phyloP scores from a whole-genome alignment of 2,113 vertebrate genomes.

The Phrynosoma platyrhinos region DNA sequence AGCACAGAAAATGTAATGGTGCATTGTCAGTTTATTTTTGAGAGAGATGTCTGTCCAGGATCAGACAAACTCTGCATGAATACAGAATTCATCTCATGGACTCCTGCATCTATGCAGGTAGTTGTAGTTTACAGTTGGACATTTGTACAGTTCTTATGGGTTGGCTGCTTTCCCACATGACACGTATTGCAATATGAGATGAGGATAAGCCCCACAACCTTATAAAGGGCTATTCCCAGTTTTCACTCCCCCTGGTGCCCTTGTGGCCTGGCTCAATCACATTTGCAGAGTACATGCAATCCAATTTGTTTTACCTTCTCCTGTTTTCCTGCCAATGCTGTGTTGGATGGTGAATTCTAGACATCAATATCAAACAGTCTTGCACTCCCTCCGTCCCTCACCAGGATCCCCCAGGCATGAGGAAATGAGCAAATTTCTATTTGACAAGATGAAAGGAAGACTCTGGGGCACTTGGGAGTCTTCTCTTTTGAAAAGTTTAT shows the following conservation, averaged over 20 bases:
- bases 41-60: too few species aligned
- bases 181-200: background rate
- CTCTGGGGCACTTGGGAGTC: background rate
- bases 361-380: slow-evolving; percentile 12
- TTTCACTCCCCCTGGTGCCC: background rate
- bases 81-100: background rate
- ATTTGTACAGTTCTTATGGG: background rate
- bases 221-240: too few species aligned
- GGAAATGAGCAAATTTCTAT: slow-evolving; percentile 25
- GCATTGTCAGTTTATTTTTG: too few species aligned
- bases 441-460: slow-evolving; percentile 39
- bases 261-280: background rate
- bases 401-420: background rate
- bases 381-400: background rate
- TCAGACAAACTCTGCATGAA: too few species aligned
- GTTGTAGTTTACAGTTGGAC: too few species aligned
- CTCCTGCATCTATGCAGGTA: background rate
- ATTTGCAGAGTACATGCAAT: background rate
- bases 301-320: slow-evolving; percentile 14
- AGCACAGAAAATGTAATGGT: too few species aligned
- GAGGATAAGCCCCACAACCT: background rate
- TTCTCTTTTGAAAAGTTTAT: slow-evolving; percentile 36
- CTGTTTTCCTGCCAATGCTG: background rate
- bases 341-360: slow-evolving; percentile 3
- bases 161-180: background rate